Evolutionary conservation across 2,113 vertebrate species (phyloP).

Genomic region (Ailuropoda melanoleuca): DNA sequence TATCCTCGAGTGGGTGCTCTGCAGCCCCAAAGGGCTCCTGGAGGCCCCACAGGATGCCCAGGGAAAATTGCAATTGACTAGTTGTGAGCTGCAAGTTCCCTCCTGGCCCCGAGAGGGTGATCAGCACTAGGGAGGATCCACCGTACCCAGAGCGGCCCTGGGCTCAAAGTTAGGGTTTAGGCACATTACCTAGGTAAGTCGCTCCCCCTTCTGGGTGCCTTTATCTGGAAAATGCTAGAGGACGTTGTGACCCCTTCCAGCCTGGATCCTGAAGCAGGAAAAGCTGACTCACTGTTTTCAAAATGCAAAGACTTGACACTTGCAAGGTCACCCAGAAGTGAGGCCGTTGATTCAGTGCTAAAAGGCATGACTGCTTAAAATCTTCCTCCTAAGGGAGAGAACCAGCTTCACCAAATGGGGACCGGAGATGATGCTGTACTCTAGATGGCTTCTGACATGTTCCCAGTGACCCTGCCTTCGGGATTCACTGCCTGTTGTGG

Average conservation of each 20-base stretch:
- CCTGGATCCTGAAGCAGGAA: background rate
- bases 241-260: background rate
- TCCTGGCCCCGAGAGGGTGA: background rate
- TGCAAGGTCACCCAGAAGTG: background rate
- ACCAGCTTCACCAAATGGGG: background rate
- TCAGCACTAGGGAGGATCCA: background rate
- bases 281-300: background rate
- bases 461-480: background rate
- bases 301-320: background rate
- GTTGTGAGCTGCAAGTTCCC: background rate
- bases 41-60: background rate
- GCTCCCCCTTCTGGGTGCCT: background rate
- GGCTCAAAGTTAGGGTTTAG: background rate
- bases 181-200: background rate
- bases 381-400: background rate
- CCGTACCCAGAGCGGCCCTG: background rate
- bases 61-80: background rate
- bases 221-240: background rate
- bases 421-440: background rate
- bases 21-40: background rate
- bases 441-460: background rate
- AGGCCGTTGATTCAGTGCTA: background rate
- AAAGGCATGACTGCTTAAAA: background rate
- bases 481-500: background rate
- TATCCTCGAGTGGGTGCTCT: background rate